These are phyloP conservation scores for Micropoecilia bifurca DNA, from an alignment of 2,797 vertebrate species.

Conservation along the genomic window DNA sequence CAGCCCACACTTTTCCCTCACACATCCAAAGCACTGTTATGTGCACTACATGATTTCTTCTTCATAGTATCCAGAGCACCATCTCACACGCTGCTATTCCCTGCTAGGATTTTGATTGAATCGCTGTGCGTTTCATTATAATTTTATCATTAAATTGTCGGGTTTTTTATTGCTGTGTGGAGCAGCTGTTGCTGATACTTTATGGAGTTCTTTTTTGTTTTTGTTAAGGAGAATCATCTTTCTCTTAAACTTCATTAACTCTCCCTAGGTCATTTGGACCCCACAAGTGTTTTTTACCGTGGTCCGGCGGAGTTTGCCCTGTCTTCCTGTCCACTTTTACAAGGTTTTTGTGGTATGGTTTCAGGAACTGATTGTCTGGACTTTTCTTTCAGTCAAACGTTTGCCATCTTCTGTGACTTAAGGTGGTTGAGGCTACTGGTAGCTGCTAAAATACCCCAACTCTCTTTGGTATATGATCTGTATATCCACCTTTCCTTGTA, in stretches of 20 bases:
- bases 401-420: no score
- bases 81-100: slow-evolving; percentile 35
- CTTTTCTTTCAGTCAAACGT: no score
- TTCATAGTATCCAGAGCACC: slow-evolving; percentile 28
- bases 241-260: not conserved
- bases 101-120: slow-evolving; percentile 7
- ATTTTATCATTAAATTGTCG: not conserved
- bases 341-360: no score
- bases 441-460: not conserved
- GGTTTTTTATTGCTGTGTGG: not conserved
- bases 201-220: not conserved
- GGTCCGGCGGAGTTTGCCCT: no score
- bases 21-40: slow-evolving; percentile 43
- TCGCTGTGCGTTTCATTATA: not conserved
- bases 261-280: no score
- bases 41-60: slow-evolving; percentile 33
- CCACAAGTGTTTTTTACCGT: no score
- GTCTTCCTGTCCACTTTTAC: no score
- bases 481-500: not conserved
- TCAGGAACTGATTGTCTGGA: no score
- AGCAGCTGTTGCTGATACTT: not conserved
- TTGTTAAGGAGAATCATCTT: not conserved
- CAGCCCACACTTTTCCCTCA: slow-evolving; percentile 60
- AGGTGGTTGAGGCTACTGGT: no score
- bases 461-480: not conserved